Evolutionary conservation across 2,888 invertebrate genomes (phyloP).

Genomic region (Cremastobaeus sp.): DNA sequence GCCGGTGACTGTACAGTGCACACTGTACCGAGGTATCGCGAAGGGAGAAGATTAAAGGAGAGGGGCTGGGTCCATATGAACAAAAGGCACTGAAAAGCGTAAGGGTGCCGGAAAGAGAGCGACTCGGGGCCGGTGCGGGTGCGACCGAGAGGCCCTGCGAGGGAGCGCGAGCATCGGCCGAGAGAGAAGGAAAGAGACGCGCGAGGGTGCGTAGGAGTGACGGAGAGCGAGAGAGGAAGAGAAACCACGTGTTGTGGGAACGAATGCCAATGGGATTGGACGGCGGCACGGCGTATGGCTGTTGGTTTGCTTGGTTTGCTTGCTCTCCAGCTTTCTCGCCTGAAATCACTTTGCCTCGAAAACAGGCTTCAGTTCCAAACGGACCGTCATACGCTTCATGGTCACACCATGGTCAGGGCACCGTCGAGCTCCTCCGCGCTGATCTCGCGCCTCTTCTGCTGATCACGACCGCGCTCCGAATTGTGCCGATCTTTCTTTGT

Average conservation of each 20-base stretch:
- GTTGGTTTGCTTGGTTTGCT: no score
- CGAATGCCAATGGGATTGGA: slow-evolving; percentile 72
- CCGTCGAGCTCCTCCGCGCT: no score
- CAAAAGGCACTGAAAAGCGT: slow-evolving; percentile 34
- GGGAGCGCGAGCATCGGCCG: slow-evolving; percentile 11
- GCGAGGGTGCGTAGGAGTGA: slow-evolving; percentile 53
- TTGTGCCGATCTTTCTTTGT: slow-evolving; percentile 31
- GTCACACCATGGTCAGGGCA: slow-evolving; percentile 67
- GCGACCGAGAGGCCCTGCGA: no score
- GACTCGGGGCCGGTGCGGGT: background rate
- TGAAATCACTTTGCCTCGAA: slow-evolving; percentile 41
- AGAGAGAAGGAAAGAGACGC: slow-evolving; percentile 43
- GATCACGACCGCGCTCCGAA: background rate
- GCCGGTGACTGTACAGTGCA: slow-evolving; percentile 14
- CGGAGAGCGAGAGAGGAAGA: slow-evolving; percentile 61
- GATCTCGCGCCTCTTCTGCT: no score
- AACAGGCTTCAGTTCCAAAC: slow-evolving; percentile 73
- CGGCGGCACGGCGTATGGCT: no score
- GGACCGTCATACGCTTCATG: slow-evolving; percentile 76
- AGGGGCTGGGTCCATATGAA: slow-evolving; percentile 29
- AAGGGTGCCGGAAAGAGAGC: slow-evolving; percentile 31
- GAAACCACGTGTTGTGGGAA: slow-evolving; percentile 76
- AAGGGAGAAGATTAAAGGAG: slow-evolving; percentile 20
- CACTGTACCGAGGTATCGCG: no score
- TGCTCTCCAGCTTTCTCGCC: slow-evolving; percentile 63